Percentiles rank a stretch among this genome's conserved stretches.
Conservation (phyloP, 2,113 vertebrate genomes). For the Oreochromis aureus region DNA sequence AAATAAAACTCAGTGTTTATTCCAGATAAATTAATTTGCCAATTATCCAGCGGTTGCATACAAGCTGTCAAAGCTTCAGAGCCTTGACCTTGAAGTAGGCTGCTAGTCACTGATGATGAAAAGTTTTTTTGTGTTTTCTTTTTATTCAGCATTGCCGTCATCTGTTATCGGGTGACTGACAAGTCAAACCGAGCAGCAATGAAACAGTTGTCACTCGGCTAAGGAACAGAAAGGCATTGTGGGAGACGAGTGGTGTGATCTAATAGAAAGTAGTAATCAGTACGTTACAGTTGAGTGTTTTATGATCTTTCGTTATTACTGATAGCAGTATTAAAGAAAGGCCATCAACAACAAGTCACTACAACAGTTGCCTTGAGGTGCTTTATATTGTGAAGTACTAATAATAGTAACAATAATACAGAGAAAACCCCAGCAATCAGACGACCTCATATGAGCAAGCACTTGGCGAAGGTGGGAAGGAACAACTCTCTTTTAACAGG, state of each 20-base stretch:
- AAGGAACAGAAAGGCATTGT: constrained; percentile 36
- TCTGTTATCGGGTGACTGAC: not conserved
- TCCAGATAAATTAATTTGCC: not conserved
- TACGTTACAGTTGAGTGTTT: not conserved
- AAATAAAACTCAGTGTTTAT: not conserved
- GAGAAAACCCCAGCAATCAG: not conserved
- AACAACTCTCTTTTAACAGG: not conserved
- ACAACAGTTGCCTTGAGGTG: not conserved
- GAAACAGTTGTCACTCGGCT: constrained; percentile 20
- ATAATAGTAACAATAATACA: not conserved
- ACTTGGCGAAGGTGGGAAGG: not conserved
- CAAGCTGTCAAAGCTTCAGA: not conserved
- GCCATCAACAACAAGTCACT: not conserved
- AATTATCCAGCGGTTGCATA: not conserved
- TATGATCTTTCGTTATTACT: not conserved
- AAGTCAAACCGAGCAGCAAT: not conserved
- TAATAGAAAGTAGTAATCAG: not conserved
- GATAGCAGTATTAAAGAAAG: not conserved
- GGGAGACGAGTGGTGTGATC: not conserved
- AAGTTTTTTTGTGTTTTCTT: not conserved
- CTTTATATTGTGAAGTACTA: not conserved
- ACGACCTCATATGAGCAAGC: not conserved
- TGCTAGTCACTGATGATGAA: not conserved
- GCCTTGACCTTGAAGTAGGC: not conserved
- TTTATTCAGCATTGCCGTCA: not conserved